Evolutionary conservation across 2,113 vertebrate species (phyloP), one percentile per base, ranked within the genome.

Genomic region (Nothocercus julius): DNA sequence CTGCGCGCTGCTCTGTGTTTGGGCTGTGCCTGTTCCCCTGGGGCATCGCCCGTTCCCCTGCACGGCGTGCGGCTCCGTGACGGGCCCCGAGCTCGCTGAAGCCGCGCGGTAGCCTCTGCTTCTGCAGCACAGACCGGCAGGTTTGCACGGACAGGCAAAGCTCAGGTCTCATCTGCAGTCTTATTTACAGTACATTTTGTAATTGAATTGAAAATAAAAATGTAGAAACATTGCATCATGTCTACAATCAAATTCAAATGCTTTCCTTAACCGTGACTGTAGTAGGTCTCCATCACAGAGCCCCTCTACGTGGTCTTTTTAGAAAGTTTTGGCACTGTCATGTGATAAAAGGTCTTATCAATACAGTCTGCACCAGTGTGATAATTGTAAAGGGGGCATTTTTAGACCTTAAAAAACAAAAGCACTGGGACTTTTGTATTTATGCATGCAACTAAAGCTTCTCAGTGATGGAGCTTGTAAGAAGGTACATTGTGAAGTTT

Each of bases 331-430:
- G 47, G 68, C 74, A 38, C 8, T 56, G 8, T 12, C 7, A 11
- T 9, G 4, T 0, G 49, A 18, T 0, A 45, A 18, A 74, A 67
- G 7, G 49, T 63, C 13, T 19, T 0, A 0, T 19, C 80, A 16
- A 25, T 44, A 1, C 40, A 28, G 40, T 40, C 32, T 28, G 32
- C 64, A 67, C 40, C 0, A 1, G 19, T 3, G 4, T n/a, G 34
- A 45, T 61, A 30, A 44, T 20, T 70, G 36, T 40, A 78, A 62
- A 61, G 27, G 15, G 81, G 2, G 24, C 5, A 3, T 73, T 34
- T 19, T 62, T 56, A 3, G 18, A 66, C 28, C 28, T 93, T 53
- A n/a, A 3, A 5, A 75, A 68, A 1, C 3, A 84, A 61, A 84
- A 91, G 11, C 32, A 9, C 20, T 13, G 3, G 4, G n/a, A 9